Conservation (phyloP, 2,113 vertebrate genomes). For the Prietella phreatophila region DNA sequence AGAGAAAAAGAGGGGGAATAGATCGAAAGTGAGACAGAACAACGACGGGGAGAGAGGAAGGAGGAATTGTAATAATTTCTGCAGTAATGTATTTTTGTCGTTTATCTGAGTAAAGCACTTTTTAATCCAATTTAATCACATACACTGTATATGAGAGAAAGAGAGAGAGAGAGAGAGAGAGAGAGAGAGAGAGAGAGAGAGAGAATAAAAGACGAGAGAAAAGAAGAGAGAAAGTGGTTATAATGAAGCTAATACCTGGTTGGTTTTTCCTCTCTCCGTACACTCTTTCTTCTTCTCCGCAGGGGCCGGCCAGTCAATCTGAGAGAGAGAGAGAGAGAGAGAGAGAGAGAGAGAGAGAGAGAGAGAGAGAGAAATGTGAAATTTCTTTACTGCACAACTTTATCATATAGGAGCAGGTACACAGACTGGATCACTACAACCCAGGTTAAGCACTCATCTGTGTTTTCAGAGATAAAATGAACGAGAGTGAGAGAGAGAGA, state of each 20-base stretch:
- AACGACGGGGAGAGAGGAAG: neutral
- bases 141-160: neutral
- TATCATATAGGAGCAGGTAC: neutral
- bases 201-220: slow-evolving; percentile 7
- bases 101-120: neutral
- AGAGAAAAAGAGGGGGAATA: neutral
- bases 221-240: slow-evolving; percentile 30
- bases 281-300: slow-evolving; percentile 76
- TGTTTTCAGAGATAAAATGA: slow-evolving; percentile 34
- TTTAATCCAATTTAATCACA: neutral
- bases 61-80: neutral
- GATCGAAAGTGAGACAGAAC: neutral
- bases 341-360: slow-evolving; percentile 26
- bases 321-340: slow-evolving; percentile 37
- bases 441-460: neutral
- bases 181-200: slow-evolving; percentile 7
- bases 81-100: neutral
- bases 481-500: neutral
- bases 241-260: slow-evolving; percentile 68
- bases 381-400: neutral
- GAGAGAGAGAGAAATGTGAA: neutral
- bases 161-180: neutral
- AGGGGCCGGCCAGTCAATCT: slow-evolving; percentile 77
- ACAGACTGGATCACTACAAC: neutral
- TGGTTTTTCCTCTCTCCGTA: slow-evolving; percentile 74